These are phyloP conservation scores for Hirtodrosophila cameraria DNA, from an alignment of 2,888 invertebrate genomes.

Conservation along the genomic window DNA sequence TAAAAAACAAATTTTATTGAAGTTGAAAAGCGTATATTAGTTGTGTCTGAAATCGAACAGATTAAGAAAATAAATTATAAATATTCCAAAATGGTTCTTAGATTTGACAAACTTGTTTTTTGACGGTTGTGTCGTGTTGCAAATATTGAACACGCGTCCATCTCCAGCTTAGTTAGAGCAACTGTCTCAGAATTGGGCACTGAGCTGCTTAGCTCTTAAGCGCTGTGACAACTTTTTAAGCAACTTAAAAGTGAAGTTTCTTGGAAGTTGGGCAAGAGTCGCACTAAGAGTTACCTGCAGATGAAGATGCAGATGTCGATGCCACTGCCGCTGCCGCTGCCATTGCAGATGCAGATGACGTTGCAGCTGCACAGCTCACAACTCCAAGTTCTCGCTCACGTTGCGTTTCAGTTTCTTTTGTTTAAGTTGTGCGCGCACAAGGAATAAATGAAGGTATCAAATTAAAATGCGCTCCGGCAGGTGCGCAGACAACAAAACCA, in stretches of 20 bases:
- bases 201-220: conserved; percentile 72
- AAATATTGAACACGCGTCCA: no score
- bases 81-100: no score
- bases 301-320: no score
- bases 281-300: conserved; percentile 48
- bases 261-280: conserved; percentile 40
- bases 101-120: no score
- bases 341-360: conserved; percentile 14
- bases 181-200: conserved; percentile 53
- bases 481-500: conserved; percentile 38
- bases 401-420: conserved; percentile 67
- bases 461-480: conserved; percentile 70
- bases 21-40: no score
- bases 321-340: no score
- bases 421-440: conserved; percentile 65
- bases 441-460: conserved; percentile 74
- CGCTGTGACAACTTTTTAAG: conserved; percentile 79
- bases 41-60: no score
- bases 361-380: conserved; percentile 23
- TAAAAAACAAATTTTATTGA: no score
- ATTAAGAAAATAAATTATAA: no score
- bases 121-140: no score
- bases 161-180: conserved; percentile 8
- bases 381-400: conserved; percentile 25
- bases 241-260: conserved; percentile 74